Evolutionary conservation across 2,797 vertebrate genomes (phyloP).

Genomic region (Eulemur albifrons): DNA sequence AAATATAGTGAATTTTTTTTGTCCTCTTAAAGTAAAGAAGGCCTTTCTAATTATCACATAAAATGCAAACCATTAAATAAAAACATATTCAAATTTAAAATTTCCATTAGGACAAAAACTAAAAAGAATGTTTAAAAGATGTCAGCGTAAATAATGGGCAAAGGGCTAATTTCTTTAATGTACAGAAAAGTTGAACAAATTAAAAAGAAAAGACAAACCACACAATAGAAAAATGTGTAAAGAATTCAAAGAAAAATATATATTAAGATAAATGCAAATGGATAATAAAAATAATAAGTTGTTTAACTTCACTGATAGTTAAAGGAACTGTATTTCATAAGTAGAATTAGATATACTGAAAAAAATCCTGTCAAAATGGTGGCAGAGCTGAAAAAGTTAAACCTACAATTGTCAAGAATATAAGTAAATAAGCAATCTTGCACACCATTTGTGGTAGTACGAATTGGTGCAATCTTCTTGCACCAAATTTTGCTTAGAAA

Average conservation of each 20-base stretch:
- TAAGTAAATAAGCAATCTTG: not conserved
- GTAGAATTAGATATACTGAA: not conserved
- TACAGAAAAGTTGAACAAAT: not conserved
- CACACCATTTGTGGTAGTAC: not conserved
- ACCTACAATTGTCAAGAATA: not conserved
- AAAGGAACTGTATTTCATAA: not conserved
- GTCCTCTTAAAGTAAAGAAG: not conserved
- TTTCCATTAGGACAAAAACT: slow-evolving; percentile 11
- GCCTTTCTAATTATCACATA: not conserved
- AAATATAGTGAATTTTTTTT: not conserved
- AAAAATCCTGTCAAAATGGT: not conserved
- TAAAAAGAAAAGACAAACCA: not conserved
- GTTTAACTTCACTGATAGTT: not conserved
- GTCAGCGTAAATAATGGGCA: not conserved
- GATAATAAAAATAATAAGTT: slow-evolving; percentile 23
- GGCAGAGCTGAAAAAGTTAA: not conserved
- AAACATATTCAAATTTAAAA: not conserved
- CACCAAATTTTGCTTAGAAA: not conserved
- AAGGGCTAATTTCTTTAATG: slow-evolving; percentile 12
- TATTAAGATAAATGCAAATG: slow-evolving; percentile 35
- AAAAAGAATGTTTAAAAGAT: not conserved
- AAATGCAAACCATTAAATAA: not conserved
- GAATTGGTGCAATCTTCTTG: not conserved
- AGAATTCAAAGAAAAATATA: not conserved
- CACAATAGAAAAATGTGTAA: not conserved